phyloP scores from a whole-genome alignment of 2,888 invertebrate species.

The Eulithis testata region DNA sequence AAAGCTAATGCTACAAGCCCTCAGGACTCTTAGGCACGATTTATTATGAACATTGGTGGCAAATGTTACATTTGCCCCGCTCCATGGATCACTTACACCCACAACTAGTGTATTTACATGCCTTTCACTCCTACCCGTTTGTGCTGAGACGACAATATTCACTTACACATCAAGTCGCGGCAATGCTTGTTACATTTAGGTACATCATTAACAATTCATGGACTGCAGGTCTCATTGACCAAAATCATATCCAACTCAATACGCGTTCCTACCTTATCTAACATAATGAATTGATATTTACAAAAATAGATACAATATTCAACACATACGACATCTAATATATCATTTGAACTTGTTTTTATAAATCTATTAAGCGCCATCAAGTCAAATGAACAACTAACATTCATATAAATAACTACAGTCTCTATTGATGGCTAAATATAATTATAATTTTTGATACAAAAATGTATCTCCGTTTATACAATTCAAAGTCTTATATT shows the following conservation, averaged over 20 bases:
- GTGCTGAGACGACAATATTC: conserved; percentile 51
- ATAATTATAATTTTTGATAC: conserved; percentile 53
- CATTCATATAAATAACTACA: conserved; percentile 78
- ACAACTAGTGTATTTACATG: conserved; percentile 69
- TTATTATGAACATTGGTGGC: conserved; percentile 61
- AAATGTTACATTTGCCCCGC: conserved; percentile 68
- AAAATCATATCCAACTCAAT: conserved; percentile 44
- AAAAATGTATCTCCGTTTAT: conserved; percentile 48
- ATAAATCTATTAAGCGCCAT: conserved; percentile 69
- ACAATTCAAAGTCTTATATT: conserved; percentile 44
- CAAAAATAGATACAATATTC: conserved; percentile 53
- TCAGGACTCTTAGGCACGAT: conserved; percentile 76
- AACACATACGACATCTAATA: conserved; percentile 49
- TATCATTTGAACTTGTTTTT: conserved; percentile 50
- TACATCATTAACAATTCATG: conserved; percentile 44
- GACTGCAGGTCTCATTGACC: conserved; percentile 50
- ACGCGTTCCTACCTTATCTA: conserved; percentile 47
- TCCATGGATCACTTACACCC: conserved; percentile 46
- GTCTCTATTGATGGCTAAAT: conserved; percentile 72
- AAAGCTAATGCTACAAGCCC: conserved; percentile 70
- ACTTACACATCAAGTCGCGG: conserved; percentile 46
- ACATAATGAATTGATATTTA: conserved; percentile 57
- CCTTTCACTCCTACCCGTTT: conserved; percentile 50
- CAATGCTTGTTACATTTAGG: conserved; percentile 41
- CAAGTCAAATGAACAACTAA: conserved; percentile 70